Evolutionary conservation across 1,140 invertebrate species (phyloP).

Genomic region (Sogatella furcifera): DNA sequence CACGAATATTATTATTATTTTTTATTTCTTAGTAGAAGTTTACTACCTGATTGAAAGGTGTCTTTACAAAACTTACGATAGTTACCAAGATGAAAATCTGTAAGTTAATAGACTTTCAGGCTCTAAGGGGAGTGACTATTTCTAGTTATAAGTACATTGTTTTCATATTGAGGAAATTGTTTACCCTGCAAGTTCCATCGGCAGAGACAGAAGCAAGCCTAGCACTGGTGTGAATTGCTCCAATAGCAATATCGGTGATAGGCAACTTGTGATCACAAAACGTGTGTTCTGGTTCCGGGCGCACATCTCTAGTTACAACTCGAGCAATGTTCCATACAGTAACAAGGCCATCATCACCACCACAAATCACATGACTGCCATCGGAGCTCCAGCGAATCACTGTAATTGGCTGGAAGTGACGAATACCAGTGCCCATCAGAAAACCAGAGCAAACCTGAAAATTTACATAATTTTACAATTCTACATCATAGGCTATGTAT

Average conservation of each 20-base stretch:
- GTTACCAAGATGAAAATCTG: too few relatives aligned
- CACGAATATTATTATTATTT: too few relatives aligned
- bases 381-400: constrained; percentile 61
- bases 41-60: too few relatives aligned
- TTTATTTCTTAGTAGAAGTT: too few relatives aligned
- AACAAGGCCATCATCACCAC: constrained; percentile 74
- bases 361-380: constrained; percentile 56
- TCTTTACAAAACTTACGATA: too few relatives aligned
- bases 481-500: too few relatives aligned
- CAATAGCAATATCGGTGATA: constrained; percentile 34
- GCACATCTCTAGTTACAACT: constrained; percentile 27
- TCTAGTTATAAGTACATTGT: too few relatives aligned
- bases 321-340: constrained; percentile 50
- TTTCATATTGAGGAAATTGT: too few relatives aligned
- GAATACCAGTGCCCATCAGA: constrained; percentile 53
- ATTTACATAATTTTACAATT: not conserved
- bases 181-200: constrained; percentile 62
- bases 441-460: constrained; percentile 45
- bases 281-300: constrained; percentile 47
- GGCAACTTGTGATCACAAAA: constrained; percentile 65
- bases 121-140: too few relatives aligned
- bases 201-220: constrained; percentile 61
- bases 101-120: too few relatives aligned
- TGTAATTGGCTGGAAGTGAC: constrained; percentile 71
- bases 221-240: constrained; percentile 40